Evolutionary conservation across 2,888 invertebrate species (phyloP).

Genomic region (Eilema griseolum): DNA sequence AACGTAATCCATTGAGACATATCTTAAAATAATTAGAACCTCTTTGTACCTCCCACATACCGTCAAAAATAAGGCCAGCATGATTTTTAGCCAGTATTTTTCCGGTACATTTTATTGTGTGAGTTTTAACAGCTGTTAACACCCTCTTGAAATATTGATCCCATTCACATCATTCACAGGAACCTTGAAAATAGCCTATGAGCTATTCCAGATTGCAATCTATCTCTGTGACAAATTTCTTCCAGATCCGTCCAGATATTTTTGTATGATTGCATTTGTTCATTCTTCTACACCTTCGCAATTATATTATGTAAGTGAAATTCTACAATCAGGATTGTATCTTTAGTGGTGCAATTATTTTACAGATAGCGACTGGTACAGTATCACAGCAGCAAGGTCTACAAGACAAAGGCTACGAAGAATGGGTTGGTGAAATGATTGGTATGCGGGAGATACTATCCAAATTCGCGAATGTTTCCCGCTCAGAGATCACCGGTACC

Average conservation of each 20-base stretch:
- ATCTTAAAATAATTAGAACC: not conserved
- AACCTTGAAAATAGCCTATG: not conserved
- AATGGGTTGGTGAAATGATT: slow-evolving; percentile 97
- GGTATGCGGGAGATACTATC: slow-evolving; percentile 96
- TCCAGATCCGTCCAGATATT: not conserved
- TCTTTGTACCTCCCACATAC: not conserved
- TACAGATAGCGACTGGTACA: slow-evolving; percentile 87
- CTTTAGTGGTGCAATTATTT: not conserved
- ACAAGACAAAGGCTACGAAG: slow-evolving; percentile 96
- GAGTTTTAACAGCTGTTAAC: too few species aligned
- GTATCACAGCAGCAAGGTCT: slow-evolving; percentile 92
- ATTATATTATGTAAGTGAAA: not conserved
- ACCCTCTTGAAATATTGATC: not conserved
- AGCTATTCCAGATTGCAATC: not conserved
- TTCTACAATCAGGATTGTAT: not conserved
- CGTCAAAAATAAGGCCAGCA: too few species aligned
- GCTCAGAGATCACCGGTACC: slow-evolving; percentile 94
- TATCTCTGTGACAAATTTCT: not conserved
- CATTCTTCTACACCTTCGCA: not conserved
- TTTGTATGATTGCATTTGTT: not conserved
- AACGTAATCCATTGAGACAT: not conserved
- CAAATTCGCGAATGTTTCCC: slow-evolving; percentile 93
- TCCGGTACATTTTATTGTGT: too few species aligned
- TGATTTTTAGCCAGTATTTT: too few species aligned
- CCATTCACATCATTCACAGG: not conserved